Conservation (phyloP, 2,888 invertebrate genomes). For the Drosophila aldrichi region DNA sequence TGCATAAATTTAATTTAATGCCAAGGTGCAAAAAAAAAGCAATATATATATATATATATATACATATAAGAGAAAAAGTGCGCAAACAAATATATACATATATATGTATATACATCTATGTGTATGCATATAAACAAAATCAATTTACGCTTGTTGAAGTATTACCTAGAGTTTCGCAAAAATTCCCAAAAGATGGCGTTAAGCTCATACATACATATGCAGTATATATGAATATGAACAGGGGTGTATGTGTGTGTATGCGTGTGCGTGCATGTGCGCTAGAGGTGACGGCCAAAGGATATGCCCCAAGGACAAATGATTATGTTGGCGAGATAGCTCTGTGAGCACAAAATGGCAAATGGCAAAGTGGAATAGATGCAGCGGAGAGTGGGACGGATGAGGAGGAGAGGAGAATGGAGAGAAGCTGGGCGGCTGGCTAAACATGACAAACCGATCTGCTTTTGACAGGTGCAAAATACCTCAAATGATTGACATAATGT, state of each 20-base stretch:
- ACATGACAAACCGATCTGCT: constrained; percentile 17
- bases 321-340: constrained; percentile 50
- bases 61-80: neutral
- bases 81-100: constrained; percentile 3
- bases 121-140: constrained; percentile 47
- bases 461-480: constrained; percentile 24
- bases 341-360: constrained; percentile 22
- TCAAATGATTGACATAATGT: constrained; percentile 3
- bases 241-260: neutral
- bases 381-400: accelerated
- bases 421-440: neutral
- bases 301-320: constrained; percentile 66
- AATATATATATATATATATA: neutral
- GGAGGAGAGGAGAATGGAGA: neutral
- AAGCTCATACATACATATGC: constrained; percentile 29
- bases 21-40: constrained; percentile 33
- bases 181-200: constrained; percentile 59
- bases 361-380: neutral
- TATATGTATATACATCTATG: neutral
- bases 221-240: constrained; percentile 3
- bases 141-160: constrained; percentile 56
- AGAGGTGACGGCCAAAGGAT: constrained; percentile 44
- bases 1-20: constrained; percentile 70
- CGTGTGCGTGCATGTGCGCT: constrained; percentile 18
- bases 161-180: constrained; percentile 49